These are phyloP conservation scores for Dicerorhinus sumatrensis DNA, from an alignment of 2,113 vertebrate genomes.

Conservation along the genomic window DNA sequence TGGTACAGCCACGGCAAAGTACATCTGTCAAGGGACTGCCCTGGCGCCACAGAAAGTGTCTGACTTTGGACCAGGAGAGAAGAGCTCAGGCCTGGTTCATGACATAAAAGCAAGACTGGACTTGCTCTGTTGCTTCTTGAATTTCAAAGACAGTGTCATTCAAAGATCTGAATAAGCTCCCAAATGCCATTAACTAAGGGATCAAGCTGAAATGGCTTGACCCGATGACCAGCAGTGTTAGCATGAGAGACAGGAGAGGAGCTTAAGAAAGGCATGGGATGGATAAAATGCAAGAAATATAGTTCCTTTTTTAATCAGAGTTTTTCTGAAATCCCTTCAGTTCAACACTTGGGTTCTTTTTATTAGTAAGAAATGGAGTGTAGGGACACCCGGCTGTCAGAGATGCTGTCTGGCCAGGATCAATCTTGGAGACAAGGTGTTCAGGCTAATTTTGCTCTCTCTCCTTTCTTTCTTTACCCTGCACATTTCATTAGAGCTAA, in stretches of 20 bases:
- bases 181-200: neutral
- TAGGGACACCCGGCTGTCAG: neutral
- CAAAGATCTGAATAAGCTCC: neutral
- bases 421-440: neutral
- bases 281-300: neutral
- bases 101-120: neutral
- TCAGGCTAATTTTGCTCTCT: neutral
- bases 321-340: neutral
- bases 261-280: neutral
- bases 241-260: too few relatives aligned
- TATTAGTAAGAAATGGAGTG: neutral
- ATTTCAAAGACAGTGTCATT: constrained; percentile 7
- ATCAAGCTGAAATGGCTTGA: neutral
- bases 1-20: neutral
- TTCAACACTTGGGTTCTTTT: neutral
- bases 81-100: neutral
- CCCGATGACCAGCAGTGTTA: neutral
- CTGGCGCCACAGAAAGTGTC: too few relatives aligned
- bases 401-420: neutral
- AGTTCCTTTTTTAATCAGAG: neutral
- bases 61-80: neutral
- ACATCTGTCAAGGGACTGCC: neutral
- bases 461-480: neutral
- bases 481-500: neutral
- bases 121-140: neutral